These are phyloP conservation scores for Blera fallax DNA, from an alignment of 2,888 invertebrate species.

Conservation along the genomic window DNA sequence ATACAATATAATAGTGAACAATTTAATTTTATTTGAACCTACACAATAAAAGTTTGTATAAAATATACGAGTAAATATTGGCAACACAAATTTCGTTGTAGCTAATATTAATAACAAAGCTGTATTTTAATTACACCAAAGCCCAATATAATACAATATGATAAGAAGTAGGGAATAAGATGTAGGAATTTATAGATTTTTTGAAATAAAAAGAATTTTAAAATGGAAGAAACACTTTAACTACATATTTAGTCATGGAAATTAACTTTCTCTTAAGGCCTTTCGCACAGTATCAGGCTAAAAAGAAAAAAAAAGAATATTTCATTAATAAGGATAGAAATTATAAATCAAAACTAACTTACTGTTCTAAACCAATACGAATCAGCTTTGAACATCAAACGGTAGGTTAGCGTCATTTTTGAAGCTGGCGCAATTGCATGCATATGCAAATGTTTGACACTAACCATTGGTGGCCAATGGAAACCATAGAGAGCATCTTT, in stretches of 20 bases:
- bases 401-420: constrained; percentile 87
- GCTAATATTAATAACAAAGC: constrained; percentile 41
- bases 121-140: constrained; percentile 42
- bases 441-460: constrained; percentile 90
- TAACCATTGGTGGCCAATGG: constrained; percentile 95
- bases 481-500: constrained; percentile 87
- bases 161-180: constrained; percentile 34
- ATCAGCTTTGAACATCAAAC: constrained; percentile 87
- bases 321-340: neutral
- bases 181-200: constrained; percentile 24
- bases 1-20: constrained; percentile 21
- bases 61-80: constrained; percentile 25
- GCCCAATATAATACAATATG: constrained; percentile 46
- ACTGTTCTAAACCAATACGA: constrained; percentile 93
- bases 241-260: neutral
- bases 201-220: constrained; percentile 25
- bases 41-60: constrained; percentile 37
- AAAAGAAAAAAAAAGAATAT: neutral
- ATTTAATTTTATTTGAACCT: constrained; percentile 27
- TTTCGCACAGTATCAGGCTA: constrained; percentile 56
- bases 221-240: constrained; percentile 64
- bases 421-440: constrained; percentile 92
- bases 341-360: constrained; percentile 82
- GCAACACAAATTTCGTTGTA: constrained; percentile 30
- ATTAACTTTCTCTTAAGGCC: constrained; percentile 52